Evolutionary conservation across 2,113 vertebrate species (phyloP).

Genomic region (Misgurnus anguillicaudatus): DNA sequence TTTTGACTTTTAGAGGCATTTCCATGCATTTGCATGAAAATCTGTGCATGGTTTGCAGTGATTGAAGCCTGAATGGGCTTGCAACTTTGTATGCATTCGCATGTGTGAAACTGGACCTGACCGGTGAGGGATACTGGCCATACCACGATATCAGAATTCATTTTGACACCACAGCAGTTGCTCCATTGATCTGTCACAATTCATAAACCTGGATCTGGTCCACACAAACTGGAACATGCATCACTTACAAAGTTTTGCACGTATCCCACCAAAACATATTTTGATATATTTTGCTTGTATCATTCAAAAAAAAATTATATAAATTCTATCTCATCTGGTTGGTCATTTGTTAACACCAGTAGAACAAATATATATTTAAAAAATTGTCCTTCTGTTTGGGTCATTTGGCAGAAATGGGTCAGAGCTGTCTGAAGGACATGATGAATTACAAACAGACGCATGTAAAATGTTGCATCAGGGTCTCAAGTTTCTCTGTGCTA

Average conservation of each 20-base stretch:
- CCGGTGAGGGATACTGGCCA: background rate
- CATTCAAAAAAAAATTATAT: too few species aligned
- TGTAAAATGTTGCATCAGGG: constrained; percentile 35
- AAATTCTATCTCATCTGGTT: too few species aligned
- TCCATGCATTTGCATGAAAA: background rate
- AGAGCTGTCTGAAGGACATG: background rate
- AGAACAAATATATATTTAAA: background rate
- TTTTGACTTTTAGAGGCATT: too few species aligned
- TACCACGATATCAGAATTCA: background rate
- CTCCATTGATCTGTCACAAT: background rate
- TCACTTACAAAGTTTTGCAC: too few species aligned
- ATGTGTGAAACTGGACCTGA: constrained; percentile 63
- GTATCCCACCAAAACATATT: too few species aligned
- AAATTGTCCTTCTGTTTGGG: background rate
- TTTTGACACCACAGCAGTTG: background rate
- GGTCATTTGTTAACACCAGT: too few species aligned
- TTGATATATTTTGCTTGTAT: too few species aligned
- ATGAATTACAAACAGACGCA: constrained; percentile 18
- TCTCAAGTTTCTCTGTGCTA: constrained; percentile 17
- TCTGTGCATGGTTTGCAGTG: background rate
- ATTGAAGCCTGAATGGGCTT: background rate
- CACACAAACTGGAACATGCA: too few species aligned
- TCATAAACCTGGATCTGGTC: background rate
- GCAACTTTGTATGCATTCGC: background rate
- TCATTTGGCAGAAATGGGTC: constrained; percentile 32